Base-by-base conservation (phyloP, 2,888 invertebrate genomes). In the Sceliomorpha sp. region DNA sequence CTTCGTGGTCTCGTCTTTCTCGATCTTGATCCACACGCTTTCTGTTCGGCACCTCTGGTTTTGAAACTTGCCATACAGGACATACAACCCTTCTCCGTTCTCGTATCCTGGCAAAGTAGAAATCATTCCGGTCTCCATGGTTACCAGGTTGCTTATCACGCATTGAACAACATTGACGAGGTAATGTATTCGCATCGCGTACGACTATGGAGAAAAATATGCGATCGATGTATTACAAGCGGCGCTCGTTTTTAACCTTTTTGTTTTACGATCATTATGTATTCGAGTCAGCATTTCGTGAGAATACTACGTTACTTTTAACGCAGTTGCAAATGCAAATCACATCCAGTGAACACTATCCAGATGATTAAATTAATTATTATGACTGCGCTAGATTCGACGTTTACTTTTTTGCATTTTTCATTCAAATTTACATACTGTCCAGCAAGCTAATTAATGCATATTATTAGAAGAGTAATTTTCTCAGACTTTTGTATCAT, bases 51-150 rank as follows among this genome's bases (percentile, higher is more conserved):
- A 59, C 96, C 96, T 45, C 90, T 96, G 83, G 93, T 96, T 80
- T 91, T 94, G 74, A 94, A 95, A 87, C 91, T 96, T 72, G 95
- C 95, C 77, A 95, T 96, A 80, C 95, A 95, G 90, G 95, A 96
- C 88, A 94, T 96, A 70, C 95, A 95, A 87, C 95, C 96, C 36
- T 95, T 94, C 89, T 95, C 95, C 53, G 94, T 96, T 70, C 91
- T 95, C 78, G 95, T 96, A 15, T 94, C 96, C 75, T 97, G 96
- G 97, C 95, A 96, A 88, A 94, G 95, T 82, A 92, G 95, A 77
- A 96, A 96, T 89, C 94, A 95, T 88, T 94, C 94, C 58, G 94
- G 94, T 64, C 91, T 96, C 79, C 93, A 92, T 80, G 96, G 96
- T 74, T 96, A 94, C 88, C 94, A 94, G 90, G 94, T 96, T 78